Base-by-base conservation (phyloP, 2,888 invertebrate genomes). In the Synanthedon vespiformis region DNA sequence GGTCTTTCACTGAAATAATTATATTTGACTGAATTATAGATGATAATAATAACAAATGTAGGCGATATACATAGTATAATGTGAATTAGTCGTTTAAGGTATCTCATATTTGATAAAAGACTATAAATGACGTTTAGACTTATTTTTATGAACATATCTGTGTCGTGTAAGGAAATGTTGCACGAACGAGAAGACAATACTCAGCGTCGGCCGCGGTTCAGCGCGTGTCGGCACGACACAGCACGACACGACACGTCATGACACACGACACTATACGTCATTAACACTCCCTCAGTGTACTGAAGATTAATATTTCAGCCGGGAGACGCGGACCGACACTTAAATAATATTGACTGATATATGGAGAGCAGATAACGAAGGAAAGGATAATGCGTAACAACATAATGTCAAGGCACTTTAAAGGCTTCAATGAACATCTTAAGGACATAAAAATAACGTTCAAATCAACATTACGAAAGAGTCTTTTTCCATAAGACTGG, bases 71-170 rank as follows among this genome's bases (percentile, higher is more conserved):
- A 68, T 69, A 70, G 77, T 72, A 74, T 79, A 77, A 34, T 80
- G 80, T 78, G 67, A 72, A 73, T 77, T 84, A 84, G 78, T 71
- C 61, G 68, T 65, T 66, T 86, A 85, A 86, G 84, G 75, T 83
- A 83, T 86, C 81, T 83, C 82, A 81, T 80, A 84, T 84, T 85
- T 81, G 83, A 85, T 77, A 72, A 86, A 85, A 87, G 86, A 86
- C 86, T 87, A 83, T 72, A 67, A 74, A 75, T 76, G 70, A 75
- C 68, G 77, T 79, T 80, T 83, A 85, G 84, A 83, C 71, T 83
- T 77, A 78, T 72, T 78, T 83, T 80, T 80, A 81, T 78, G 75
- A 81, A 87, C 86, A 87, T 87, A 87, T 87, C 86, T 80, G 74
- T 77, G 74, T 77, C 73, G 80, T 83, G 81, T 80, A 81, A 77